Evolutionary conservation across 2,113 vertebrate species (phyloP).

Genomic region (Silurus meridionalis): DNA sequence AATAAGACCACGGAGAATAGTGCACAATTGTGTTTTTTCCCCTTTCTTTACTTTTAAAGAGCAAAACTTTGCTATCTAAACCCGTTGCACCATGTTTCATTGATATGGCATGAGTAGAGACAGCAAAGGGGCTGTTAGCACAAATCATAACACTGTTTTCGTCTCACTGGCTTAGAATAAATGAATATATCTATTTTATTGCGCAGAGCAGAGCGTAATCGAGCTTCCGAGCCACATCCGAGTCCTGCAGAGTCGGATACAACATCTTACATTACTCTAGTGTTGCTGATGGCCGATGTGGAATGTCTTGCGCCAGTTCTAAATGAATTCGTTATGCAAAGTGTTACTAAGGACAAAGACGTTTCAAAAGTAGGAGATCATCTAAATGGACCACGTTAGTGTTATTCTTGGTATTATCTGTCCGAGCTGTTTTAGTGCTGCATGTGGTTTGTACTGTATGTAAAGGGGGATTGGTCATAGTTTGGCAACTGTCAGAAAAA

Average conservation of each 20-base stretch:
- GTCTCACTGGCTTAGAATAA: slow-evolving; percentile 25
- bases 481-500: background rate
- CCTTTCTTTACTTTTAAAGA: background rate
- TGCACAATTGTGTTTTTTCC: background rate
- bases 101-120: slow-evolving; percentile 2
- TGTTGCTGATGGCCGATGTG: background rate
- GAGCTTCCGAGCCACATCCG: background rate
- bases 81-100: slow-evolving; percentile 11
- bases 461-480: background rate
- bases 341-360: background rate
- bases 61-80: background rate
- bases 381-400: background rate
- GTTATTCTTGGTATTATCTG: background rate
- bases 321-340: background rate
- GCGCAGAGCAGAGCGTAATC: slow-evolving; percentile 4
- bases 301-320: background rate
- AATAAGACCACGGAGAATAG: slow-evolving; percentile 22
- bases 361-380: background rate
- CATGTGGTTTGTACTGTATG: background rate
- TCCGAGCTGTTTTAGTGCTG: background rate
- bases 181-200: slow-evolving; percentile 38
- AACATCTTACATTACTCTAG: background rate
- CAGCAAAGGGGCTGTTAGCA: slow-evolving; percentile 30
- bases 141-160: slow-evolving; percentile 20
- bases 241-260: slow-evolving; percentile 12